Base-by-base conservation (phyloP, 2,888 invertebrate genomes). In the Cryptus armator region DNA sequence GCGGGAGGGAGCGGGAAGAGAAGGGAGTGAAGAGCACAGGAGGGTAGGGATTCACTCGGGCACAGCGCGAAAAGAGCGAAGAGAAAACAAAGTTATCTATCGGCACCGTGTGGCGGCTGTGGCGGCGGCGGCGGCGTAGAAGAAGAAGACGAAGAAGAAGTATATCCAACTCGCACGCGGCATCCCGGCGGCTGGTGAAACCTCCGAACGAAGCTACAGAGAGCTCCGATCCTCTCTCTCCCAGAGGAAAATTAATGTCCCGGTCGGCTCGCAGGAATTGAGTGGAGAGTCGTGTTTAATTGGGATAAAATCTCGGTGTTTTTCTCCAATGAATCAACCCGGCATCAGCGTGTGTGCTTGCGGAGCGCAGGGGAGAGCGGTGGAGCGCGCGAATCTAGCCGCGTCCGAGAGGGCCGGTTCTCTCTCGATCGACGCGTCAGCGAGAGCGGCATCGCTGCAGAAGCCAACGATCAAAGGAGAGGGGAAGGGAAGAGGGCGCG, bases 211-310 rank as follows among this genome's bases (percentile, higher is more conserved):
- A 81, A 85, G 77, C 59, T 62, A 68, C 14, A 44, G 62, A 81
- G 75, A 81, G 64, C 67, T 62, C 75, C 81, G 82, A 86, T 56
- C 76, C 76, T 81, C 74, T 81, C 74, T 70, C 51, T 85, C 51
- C 79, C 59, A 37, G 70, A 87, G 83, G 88, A 76, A 89, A 90
- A 90, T 91, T 91, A 90, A 90, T 90, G 90, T 88, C 85, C 87
- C 81, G 86, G 88, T 86, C 67, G 85, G 80, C 86, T 78, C 81
- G 86, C 84, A 86, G 89, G 90, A 89, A 90, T 90, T 91, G 89
- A 91, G 90, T 90, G 88, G 89, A 89, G 89, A 89, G 88, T 90
- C 90, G 89, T 91, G 90, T 91, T 85, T 91, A 91, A 91, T 91
- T 91, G 89, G 91, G 90, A 90, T 90, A 90, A 91, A 91, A 90